A percentile compares a stretch with the other conserved stretches of the same genome.
These are phyloP conservation scores for Phragmatobia fuliginosa DNA, from an alignment of 2,888 invertebrate genomes.

Conservation along the genomic window DNA sequence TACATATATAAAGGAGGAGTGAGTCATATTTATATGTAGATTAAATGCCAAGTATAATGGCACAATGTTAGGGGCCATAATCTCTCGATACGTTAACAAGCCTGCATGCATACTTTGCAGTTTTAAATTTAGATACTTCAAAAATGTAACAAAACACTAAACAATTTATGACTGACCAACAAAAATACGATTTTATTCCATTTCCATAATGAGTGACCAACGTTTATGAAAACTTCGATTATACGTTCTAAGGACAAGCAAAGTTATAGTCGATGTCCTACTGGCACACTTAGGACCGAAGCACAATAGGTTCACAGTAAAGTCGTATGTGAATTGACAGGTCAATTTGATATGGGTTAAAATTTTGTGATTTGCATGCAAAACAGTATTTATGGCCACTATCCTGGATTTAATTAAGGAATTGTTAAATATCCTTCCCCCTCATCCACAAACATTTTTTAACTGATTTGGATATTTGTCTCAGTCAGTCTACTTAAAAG, in stretches of 20 bases:
- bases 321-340: constrained; percentile 52
- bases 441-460: too few species aligned
- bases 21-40: too few species aligned
- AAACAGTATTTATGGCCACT: neutral
- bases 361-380: neutral
- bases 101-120: neutral
- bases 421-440: neutral
- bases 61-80: too few species aligned
- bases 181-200: neutral
- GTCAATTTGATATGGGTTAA: constrained; percentile 45
- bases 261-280: constrained; percentile 44
- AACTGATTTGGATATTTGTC: too few species aligned
- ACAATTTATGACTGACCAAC: neutral
- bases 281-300: constrained; percentile 36
- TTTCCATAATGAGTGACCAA: neutral
- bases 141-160: neutral
- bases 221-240: constrained; percentile 19
- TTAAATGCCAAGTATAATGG: too few species aligned
- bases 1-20: too few species aligned
- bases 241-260: constrained; percentile 31
- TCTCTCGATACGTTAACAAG: neutral
- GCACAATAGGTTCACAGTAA: constrained; percentile 25
- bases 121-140: neutral
- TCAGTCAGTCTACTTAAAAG: too few species aligned
- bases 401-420: neutral